These are phyloP conservation scores for Lycia hirtaria DNA, from an alignment of 2,888 invertebrate genomes.

Conservation along the genomic window DNA sequence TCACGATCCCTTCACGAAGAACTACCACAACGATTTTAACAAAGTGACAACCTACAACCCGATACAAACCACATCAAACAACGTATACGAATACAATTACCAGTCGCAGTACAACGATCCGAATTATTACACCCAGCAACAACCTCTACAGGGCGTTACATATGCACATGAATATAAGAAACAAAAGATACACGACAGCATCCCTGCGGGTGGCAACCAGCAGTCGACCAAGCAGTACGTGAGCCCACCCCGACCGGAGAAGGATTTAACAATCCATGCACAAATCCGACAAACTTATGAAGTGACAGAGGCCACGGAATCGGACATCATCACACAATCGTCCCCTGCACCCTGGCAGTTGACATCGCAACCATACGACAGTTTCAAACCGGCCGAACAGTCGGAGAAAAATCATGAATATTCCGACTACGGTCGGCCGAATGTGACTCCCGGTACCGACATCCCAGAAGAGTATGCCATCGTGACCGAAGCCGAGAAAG, in stretches of 20 bases:
- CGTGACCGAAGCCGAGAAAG: conserved; percentile 75
- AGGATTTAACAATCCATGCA: conserved; percentile 50
- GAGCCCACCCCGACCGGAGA: conserved; percentile 56
- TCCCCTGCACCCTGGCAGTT: conserved; percentile 69
- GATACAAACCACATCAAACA: conserved; percentile 62
- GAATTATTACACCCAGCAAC: conserved; percentile 54
- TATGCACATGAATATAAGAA: conserved; percentile 63
- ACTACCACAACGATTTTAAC: conserved; percentile 62
- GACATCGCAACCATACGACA: conserved; percentile 63
- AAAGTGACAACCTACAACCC: conserved; percentile 77
- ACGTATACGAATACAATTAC: conserved; percentile 62
- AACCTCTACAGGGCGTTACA: conserved; percentile 54
- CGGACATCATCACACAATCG: conserved; percentile 65
- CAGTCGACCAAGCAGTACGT: conserved; percentile 65
- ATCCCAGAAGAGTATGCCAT: conserved; percentile 73
- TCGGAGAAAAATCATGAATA: conserved; percentile 59
- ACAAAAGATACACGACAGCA: conserved; percentile 65
- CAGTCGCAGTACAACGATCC: conserved; percentile 65
- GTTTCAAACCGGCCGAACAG: conserved; percentile 60
- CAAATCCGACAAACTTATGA: conserved; percentile 71
- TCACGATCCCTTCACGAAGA: conserved; percentile 75
- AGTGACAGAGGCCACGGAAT: conserved; percentile 73
- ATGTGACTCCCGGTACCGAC: conserved; percentile 61
- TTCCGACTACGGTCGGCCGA: conserved; percentile 58
- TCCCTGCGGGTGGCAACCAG: conserved; percentile 69